Percentiles rank a stretch among this genome's conserved stretches.
Conservation (phyloP, 2,113 vertebrate genomes). For the Tragelaphus buxtoni region DNA sequence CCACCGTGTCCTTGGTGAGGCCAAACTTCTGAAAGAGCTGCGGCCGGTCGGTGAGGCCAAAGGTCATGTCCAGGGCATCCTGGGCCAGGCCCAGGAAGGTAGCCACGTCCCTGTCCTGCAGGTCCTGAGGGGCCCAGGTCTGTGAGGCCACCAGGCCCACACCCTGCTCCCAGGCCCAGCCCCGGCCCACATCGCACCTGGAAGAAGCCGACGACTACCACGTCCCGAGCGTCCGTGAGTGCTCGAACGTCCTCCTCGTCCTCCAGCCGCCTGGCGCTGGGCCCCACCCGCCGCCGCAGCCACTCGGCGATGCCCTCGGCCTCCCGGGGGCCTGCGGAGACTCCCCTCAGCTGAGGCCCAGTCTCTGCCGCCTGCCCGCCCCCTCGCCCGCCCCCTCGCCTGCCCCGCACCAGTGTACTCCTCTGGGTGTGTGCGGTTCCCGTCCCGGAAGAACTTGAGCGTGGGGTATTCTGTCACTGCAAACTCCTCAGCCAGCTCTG, state of each 20-base stretch:
- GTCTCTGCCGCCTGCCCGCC: accelerated
- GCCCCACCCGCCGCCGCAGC: conserved; percentile 82
- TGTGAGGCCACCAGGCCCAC: background rate
- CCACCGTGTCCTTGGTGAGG: conserved; percentile 79
- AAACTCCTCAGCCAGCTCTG: conserved; percentile 86
- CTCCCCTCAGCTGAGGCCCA: background rate
- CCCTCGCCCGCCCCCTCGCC: accelerated
- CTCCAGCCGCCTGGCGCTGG: conserved; percentile 76
- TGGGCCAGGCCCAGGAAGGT: conserved; percentile 78
- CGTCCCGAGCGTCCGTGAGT: conserved; percentile 77
- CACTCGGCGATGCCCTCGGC: conserved; percentile 82
- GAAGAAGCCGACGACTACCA: conserved; percentile 90
- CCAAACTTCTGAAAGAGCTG: conserved; percentile 86
- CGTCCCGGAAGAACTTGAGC: conserved; percentile 86
- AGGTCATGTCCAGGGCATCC: conserved; percentile 78
- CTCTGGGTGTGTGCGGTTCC: conserved; percentile 83
- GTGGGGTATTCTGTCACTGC: conserved; percentile 83
- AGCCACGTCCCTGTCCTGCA: conserved; percentile 77
- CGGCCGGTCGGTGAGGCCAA: conserved; percentile 79
- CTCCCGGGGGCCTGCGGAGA: conserved; percentile 80
- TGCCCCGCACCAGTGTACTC: conserved; percentile 81
- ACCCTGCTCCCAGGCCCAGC: background rate
- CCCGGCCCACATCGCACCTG: conserved; percentile 74
- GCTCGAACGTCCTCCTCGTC: conserved; percentile 40
- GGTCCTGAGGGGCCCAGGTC: conserved; percentile 75